These are phyloP conservation scores for Cecidostiba fungosa DNA, from an alignment of 2,888 invertebrate species.

Conservation along the genomic window DNA sequence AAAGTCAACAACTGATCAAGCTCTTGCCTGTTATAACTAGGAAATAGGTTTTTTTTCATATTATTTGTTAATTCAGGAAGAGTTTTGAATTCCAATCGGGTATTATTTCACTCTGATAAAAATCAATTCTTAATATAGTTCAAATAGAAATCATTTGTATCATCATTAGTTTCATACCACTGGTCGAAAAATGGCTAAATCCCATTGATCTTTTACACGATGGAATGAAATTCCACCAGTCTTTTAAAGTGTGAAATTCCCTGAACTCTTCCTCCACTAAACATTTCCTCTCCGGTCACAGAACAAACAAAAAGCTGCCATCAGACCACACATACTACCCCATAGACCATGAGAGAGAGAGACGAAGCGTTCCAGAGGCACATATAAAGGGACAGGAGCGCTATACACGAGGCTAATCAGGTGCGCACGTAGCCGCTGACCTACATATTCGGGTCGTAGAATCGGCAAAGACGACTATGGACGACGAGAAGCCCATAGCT, in stretches of 20 bases:
- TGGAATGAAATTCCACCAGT: neutral
- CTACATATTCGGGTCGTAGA: constrained; percentile 11
- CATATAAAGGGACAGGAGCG: neutral
- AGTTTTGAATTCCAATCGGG: too few relatives aligned
- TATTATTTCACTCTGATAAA: too few relatives aligned
- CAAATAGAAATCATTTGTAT: too few relatives aligned
- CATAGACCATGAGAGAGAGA: neutral
- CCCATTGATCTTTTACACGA: neutral
- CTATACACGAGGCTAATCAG: neutral
- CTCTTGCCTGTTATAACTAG: too few relatives aligned
- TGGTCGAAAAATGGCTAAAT: neutral
- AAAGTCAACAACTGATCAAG: too few relatives aligned
- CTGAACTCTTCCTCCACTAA: too few relatives aligned
- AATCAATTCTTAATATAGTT: too few relatives aligned
- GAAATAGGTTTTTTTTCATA: too few relatives aligned
- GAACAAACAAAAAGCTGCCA: neutral
- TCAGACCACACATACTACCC: neutral
- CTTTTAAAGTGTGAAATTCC: neutral
- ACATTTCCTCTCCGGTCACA: neutral
- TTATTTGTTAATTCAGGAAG: too few relatives aligned
- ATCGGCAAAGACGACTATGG: neutral
- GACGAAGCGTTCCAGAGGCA: neutral
- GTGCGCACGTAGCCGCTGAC: constrained; percentile 8
- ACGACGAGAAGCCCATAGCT: neutral
- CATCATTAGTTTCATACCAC: too few relatives aligned